Base-by-base conservation (phyloP, 2,797 vertebrate genomes). In the Cryptoprocta ferox region DNA sequence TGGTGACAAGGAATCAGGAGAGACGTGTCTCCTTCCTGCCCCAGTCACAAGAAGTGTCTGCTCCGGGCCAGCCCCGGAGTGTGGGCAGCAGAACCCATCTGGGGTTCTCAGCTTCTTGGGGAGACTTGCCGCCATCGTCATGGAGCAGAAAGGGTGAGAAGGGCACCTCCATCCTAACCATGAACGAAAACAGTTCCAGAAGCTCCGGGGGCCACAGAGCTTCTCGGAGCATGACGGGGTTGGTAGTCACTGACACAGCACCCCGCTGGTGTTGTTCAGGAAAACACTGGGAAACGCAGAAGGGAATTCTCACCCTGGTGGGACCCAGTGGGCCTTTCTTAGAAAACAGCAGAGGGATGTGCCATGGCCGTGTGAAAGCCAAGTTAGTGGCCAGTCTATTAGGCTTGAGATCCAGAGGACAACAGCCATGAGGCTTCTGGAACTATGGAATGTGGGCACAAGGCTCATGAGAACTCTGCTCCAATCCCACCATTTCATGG, bases 151-250 rank as follows among this genome's bases (percentile, higher is more conserved):
- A 75, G 28, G 30, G 32, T 5, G 18, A 81, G 48, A 37, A 15
- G 4, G 50, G 59, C 68, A 94, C 96, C 97, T 98, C 94, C 0
- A 0, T 78, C 11, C 94, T 97, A 90, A 94, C 0, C 0, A 95
- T 97, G 94, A 95, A 96, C 95, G 10, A 95, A 98, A 98, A 97
- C 96, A 95, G 89, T 92, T 92, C 89, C 96, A 85, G 94, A 91
- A 97, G 86, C 91, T 96, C 95, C 92, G 91, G 97, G 96, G 97
- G 95, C 97, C 97, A 80, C 97, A 97, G 97, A 97, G 91, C 78
- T 96, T 96, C 97, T 97, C 92, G 50, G 93, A 97, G 97, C 95
- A 97, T 96, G 95, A 96, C 93, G 79, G 53, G 90, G 79, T 88
- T 88, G 96, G 92, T 71, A 0, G 11, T 95, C 94, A 85, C 39